Conservation (phyloP, 2,797 vertebrate genomes). For the Bryconaethiops microstoma region DNA sequence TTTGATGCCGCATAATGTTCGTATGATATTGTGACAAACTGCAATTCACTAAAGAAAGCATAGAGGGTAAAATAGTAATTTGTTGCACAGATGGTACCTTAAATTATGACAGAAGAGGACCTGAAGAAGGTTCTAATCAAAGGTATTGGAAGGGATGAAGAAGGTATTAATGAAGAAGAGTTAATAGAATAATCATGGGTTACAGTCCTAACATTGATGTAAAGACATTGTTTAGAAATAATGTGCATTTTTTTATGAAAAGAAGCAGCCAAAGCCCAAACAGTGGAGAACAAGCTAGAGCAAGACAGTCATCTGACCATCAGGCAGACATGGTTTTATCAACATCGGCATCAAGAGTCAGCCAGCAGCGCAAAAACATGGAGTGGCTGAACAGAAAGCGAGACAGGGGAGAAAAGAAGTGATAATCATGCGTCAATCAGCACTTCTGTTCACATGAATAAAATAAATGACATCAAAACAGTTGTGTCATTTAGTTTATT, state of each 20-base stretch:
- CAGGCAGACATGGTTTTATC: background rate
- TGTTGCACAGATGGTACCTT: too few species aligned
- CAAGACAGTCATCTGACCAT: background rate
- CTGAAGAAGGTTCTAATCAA: too few species aligned
- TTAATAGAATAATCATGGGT: too few species aligned
- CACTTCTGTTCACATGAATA: background rate
- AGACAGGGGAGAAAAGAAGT: constrained; percentile 4
- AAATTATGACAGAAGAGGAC: too few species aligned
- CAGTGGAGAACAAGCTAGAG: background rate
- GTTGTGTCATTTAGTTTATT: too few species aligned
- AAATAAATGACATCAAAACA: background rate
- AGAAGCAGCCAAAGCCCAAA: background rate
- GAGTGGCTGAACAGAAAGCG: constrained; percentile 49
- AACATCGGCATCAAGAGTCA: background rate
- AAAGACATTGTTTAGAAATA: background rate
- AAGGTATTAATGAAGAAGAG: too few species aligned
- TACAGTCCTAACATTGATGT: too few species aligned
- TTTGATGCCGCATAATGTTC: too few species aligned
- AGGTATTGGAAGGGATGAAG: too few species aligned
- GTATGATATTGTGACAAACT: too few species aligned
- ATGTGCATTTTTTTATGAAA: background rate
- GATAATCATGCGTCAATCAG: constrained; percentile 33
- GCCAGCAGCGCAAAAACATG: background rate
- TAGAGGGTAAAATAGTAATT: too few species aligned
- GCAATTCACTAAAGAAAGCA: too few species aligned